Base-by-base conservation (phyloP, 2,888 invertebrate species). In the Carcina quercana region DNA sequence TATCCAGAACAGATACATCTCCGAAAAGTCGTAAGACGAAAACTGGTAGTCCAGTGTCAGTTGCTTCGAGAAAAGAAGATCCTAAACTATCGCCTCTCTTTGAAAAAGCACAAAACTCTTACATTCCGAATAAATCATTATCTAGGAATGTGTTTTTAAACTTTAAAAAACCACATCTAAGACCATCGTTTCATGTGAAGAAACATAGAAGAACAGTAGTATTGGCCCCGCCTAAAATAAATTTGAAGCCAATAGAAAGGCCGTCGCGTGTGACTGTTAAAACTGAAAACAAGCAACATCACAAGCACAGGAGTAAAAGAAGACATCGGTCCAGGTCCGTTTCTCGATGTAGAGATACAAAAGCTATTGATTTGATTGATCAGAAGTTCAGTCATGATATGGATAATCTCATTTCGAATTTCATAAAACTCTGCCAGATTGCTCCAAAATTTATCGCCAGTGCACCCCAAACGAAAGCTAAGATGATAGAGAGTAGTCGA, bases 361-460 rank as follows among this genome's bases (percentile, higher is more conserved):
- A 87, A 72, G 86, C 89, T 39, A 85, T 85, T 34, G 91, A 90
- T 50, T 85, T 86, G 2, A 87, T 75, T 4, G 85, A 85, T 54
- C 80, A 79, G 48, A 82, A 84, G 43, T 84, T 84, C 49, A 63
- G 51, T 24, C 79, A 79, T 50, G 84, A 85, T 43, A 75, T 85
- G 73, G 84, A 85, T 34, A 61, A 47, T 38, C 58, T 85, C 4
- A 67, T 82, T 37, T 56, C 67, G 8, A 80, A 69, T 47, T 85
- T 85, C 43, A 72, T 83, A 29, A 83, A 83, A 50, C 43, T 83
- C 13, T 84, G 84, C 50, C 82, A 83, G 48, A 63, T 82, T 29
- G 78, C 79, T 6, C 83, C 82, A 10, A 82, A 75, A 51, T 43
- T 82, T 34, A 62, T 75, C 13, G 56, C 66, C 13, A 71, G 52